Conservation (phyloP, 2,797 vertebrate genomes). For the Enoplosus armatus region DNA sequence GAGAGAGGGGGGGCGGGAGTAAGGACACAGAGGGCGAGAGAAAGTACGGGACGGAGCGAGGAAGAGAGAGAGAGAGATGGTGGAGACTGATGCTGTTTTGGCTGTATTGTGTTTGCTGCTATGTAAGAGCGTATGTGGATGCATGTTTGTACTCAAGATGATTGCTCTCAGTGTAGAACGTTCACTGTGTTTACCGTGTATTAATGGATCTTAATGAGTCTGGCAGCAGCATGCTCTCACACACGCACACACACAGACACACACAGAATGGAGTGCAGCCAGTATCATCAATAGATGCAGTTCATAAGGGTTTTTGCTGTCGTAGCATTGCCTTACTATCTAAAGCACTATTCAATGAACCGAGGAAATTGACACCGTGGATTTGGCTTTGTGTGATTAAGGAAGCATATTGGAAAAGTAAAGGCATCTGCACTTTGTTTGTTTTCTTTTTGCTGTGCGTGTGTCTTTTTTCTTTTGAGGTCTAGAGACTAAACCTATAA, state of each 20-base stretch:
- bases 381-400: conserved; percentile 24
- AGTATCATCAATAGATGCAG: conserved; percentile 50
- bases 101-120: conserved; percentile 30
- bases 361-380: conserved; percentile 34
- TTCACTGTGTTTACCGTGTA: conserved; percentile 53
- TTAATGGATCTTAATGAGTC: conserved; percentile 58
- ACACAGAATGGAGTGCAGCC: conserved; percentile 40
- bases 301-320: conserved; percentile 46
- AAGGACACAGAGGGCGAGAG: not conserved
- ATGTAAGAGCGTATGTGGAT: conserved; percentile 11
- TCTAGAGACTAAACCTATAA: not conserved
- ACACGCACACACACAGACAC: conserved; percentile 6
- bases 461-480: not conserved
- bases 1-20: not conserved
- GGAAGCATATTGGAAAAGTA: conserved; percentile 9
- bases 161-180: conserved; percentile 41
- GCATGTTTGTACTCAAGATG: conserved; percentile 44
- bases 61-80: not conserved
- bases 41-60: conserved; percentile 20
- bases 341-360: conserved; percentile 42
- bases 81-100: conserved; percentile 20
- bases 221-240: conserved; percentile 20
- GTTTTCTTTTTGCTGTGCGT: not conserved
- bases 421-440: not conserved
- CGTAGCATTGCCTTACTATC: conserved; percentile 15